Evolutionary conservation across 2,888 invertebrate genomes (phyloP), one percentile per base, ranked within the genome.

Genomic region (Diogma glabrata): DNA sequence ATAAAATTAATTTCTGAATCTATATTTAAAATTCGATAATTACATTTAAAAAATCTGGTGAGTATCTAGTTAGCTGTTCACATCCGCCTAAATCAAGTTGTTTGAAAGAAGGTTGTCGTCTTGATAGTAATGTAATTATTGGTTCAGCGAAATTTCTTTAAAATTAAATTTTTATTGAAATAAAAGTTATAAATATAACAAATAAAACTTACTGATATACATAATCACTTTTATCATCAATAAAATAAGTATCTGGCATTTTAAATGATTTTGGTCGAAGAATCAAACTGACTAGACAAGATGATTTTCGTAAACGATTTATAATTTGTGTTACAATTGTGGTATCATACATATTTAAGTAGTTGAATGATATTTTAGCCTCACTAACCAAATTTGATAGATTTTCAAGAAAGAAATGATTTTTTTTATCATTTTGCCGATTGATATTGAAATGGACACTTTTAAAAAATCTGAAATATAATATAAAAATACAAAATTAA

Each of bases 71-170:
- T 40, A 69, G 59, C 52, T 65, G 64, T 61, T 70, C 69, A 53
- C 68, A 66, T 54, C 66, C 65, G 57, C 69, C 69, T 52, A 69
- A 59, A 60, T 69, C 70, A 51, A 69, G 58, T 36, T 62, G 53
- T 56, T 65, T 64, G 51, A 68, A 64, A 36, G 64, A 58, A 26
- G 61, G 61, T 51, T 58, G 60, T 51, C 65, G 66, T 51, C 69
- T 70, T 53, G 60, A 61, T 50, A 69, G 60, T 51, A 69, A 61
- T 52, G 63, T 53, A 57, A 67, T 69, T 36, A 69, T 57, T 10
- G 69, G 70, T 54, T 68, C 67, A 51, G 69, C 61, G 59, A 69
- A 66, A 52, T 62, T 63, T 56, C 69, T 69, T 52, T 43, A 30
- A 12, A 9, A 4, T 10, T 4, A 2, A 12, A 30, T 26, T 36